Base-by-base conservation (phyloP, 2,113 vertebrate species). In the Cyanoderma ruficeps region DNA sequence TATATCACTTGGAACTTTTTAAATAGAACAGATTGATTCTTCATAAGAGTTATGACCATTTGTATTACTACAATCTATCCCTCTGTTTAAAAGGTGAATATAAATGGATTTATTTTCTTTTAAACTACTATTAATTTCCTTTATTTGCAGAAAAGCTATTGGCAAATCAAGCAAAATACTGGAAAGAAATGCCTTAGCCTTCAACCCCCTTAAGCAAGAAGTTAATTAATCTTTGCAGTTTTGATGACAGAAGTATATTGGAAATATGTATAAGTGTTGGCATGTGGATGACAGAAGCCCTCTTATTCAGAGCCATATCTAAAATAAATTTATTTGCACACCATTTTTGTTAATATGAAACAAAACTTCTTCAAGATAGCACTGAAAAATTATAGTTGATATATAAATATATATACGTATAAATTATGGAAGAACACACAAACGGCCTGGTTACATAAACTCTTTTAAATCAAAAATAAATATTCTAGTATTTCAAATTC, bases 1-100 rank as follows among this genome's bases (percentile, higher is more conserved):
- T 89, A 94, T 33, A 87, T 92, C n/a, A 92, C 22, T 92, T 76
- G n/a, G 53, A 93, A 72, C 27, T 82, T 92, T 79, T 88, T 11
- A 65, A 91, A 89, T 49, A 83, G 89, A 92, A 86, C 44, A 89
- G 59, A 92, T 1, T 77, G 68, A 90, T 74, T 86, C 50, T 86
- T 88, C 24, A 2, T 70, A 82, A 71, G 37, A 83, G 19, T 78
- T 86, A 86, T 7, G 9, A 90, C 9, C 35, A 74, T 61, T 93
- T 57, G 24, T 37, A 78, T 59, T 56, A 83, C 15, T 80, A 74
- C 28, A 82, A 59, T 19, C 11, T 89, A 71, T 47, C 41, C 33
- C 22, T 82, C 42, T n/a, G 41, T 55, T 87, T 82, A 93, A 67
- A 71, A 30, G 74, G 55, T 39, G 8, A 24, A 55, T 44, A 71